Conservation (phyloP, 2,888 invertebrate species). For the Limenitis camilla region DNA sequence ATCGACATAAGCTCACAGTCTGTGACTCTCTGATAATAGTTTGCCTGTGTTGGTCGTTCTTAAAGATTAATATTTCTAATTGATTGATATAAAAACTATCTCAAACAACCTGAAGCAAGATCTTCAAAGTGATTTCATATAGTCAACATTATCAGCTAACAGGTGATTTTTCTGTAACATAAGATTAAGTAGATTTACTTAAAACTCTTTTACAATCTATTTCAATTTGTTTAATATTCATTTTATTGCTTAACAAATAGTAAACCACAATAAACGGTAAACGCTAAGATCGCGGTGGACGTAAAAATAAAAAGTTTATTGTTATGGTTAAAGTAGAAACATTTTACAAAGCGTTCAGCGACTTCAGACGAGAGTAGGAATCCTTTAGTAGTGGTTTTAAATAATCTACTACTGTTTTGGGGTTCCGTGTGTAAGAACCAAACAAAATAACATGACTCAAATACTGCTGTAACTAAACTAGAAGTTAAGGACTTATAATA, state of each 20-base stretch:
- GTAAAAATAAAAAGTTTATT: constrained; percentile 53
- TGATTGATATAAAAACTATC: too few relatives aligned
- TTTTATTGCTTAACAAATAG: constrained; percentile 43
- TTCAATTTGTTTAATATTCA: constrained; percentile 24
- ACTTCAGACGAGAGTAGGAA: constrained; percentile 6
- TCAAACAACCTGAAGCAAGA: too few relatives aligned
- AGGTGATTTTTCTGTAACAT: too few relatives aligned
- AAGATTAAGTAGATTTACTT: not conserved
- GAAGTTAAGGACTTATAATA: too few relatives aligned
- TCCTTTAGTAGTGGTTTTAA: constrained; percentile 22
- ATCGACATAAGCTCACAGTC: too few relatives aligned
- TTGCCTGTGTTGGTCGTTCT: too few relatives aligned
- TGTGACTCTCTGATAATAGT: too few relatives aligned
- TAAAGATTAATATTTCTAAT: too few relatives aligned
- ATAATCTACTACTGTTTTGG: constrained; percentile 3
- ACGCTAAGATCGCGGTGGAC: constrained; percentile 36
- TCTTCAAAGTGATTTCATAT: too few relatives aligned
- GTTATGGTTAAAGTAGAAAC: constrained; percentile 41
- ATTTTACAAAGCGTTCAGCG: constrained; percentile 31
- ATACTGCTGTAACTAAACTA: too few relatives aligned
- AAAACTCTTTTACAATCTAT: constrained; percentile 7
- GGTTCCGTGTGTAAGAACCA: not conserved
- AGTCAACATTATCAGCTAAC: too few relatives aligned
- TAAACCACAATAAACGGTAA: constrained; percentile 35
- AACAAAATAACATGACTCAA: not conserved